Conservation (phyloP, 2,797 vertebrate species). For the Paguma larvata region DNA sequence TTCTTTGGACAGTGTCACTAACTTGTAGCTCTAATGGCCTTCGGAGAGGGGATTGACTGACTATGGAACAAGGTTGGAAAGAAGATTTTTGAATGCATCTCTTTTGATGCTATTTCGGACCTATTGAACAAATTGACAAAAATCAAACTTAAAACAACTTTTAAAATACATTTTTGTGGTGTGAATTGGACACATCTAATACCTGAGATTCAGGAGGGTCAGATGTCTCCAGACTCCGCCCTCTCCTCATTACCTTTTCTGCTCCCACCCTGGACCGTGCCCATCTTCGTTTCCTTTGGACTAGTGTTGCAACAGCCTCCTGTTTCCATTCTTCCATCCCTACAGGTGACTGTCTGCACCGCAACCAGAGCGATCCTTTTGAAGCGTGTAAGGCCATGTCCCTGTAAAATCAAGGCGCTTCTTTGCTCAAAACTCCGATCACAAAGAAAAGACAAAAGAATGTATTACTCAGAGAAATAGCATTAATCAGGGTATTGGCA, state of each 20-base stretch:
- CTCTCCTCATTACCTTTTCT: not conserved
- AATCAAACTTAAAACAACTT: conserved; percentile 47
- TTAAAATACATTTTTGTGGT: conserved; percentile 40
- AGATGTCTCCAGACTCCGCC: not conserved
- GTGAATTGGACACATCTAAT: conserved; percentile 40
- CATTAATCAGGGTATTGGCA: not conserved
- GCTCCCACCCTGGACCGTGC: not conserved
- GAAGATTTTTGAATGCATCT: not conserved
- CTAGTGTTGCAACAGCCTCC: conserved; percentile 13
- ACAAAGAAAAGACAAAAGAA: not conserved
- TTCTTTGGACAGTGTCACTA: conserved; percentile 36
- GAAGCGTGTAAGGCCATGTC: not conserved
- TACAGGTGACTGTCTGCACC: not conserved
- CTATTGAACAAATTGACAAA: conserved; percentile 29
- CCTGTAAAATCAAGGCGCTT: not conserved
- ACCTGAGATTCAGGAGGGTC: conserved; percentile 15
- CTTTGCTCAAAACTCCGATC: not conserved
- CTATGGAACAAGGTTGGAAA: not conserved
- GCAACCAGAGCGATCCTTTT: not conserved
- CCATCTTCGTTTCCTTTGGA: conserved; percentile 22
- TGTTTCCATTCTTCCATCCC: not conserved
- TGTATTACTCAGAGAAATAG: not conserved
- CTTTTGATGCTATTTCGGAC: conserved; percentile 7
- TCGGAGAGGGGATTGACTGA: not conserved
- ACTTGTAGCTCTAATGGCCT: conserved; percentile 6